Evolutionary conservation across 2,797 vertebrate genomes (phyloP).

Genomic region (Pitangus sulphuratus): DNA sequence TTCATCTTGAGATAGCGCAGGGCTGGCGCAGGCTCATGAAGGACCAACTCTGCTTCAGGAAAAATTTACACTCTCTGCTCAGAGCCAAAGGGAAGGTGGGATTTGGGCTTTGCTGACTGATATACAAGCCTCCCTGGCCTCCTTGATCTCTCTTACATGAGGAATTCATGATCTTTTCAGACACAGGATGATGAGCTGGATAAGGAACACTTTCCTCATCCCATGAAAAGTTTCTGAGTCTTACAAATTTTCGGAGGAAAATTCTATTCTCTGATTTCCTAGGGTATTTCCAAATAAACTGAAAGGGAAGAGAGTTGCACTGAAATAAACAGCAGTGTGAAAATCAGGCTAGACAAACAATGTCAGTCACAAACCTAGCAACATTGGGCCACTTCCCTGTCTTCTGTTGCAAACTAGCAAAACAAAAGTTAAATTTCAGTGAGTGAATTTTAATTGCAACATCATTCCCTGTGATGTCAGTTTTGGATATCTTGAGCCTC

Average conservation of each 20-base stretch:
- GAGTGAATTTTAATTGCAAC: neutral
- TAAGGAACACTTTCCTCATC: neutral
- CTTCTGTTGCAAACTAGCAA: neutral
- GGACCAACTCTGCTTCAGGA: neutral
- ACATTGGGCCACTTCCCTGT: slow-evolving; percentile 31
- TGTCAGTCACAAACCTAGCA: neutral
- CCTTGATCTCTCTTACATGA: neutral
- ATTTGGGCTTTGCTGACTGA: neutral
- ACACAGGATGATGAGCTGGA: neutral
- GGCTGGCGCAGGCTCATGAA: neutral
- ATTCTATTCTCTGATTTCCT: neutral
- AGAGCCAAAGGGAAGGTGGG: neutral
- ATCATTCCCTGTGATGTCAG: neutral
- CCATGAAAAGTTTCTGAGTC: neutral
- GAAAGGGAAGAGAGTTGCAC: neutral
- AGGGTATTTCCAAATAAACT: neutral
- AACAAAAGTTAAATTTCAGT: neutral
- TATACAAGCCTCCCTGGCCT: neutral
- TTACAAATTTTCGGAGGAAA: neutral
- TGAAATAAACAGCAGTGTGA: neutral
- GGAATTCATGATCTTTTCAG: neutral
- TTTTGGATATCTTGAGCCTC: neutral
- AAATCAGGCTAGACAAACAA: neutral
- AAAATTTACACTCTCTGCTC: neutral
- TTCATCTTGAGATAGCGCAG: neutral